phyloP scores from a whole-genome alignment of 2,113 vertebrate species.

The Corythaixoides concolor region DNA sequence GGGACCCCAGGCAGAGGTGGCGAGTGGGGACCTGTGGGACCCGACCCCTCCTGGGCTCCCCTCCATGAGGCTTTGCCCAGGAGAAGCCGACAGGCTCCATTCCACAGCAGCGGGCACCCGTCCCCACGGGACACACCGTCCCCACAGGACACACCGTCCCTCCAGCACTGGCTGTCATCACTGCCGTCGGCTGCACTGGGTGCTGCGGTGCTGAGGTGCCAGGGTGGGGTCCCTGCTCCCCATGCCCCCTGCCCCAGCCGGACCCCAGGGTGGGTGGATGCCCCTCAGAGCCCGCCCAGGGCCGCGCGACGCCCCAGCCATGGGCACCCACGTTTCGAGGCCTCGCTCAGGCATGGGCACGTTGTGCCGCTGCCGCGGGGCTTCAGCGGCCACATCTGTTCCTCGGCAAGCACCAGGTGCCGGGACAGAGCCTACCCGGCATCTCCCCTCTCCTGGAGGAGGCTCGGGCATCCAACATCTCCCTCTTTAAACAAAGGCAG shows the following conservation, averaged over 20 bases:
- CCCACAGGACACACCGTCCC: fast-evolving
- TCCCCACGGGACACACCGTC: fast-evolving
- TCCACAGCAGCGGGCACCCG: fast-evolving
- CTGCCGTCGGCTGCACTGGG: fast-evolving
- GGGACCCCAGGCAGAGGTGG: not conserved
- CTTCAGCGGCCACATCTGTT: not conserved
- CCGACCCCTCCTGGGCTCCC: not conserved
- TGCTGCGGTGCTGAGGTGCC: fast-evolving
- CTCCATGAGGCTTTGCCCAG: not conserved
- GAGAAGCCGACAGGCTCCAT: fast-evolving
- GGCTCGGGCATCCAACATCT: not conserved
- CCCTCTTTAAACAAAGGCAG: not conserved
- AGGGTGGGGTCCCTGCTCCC: fast-evolving
- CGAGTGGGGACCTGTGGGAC: not conserved
- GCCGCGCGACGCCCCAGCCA: fast-evolving
- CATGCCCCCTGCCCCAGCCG: not conserved
- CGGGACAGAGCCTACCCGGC: not conserved
- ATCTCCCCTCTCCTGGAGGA: not conserved
- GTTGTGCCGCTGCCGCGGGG: fast-evolving
- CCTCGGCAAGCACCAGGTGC: fast-evolving
- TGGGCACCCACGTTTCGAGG: fast-evolving
- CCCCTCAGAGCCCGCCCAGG: fast-evolving
- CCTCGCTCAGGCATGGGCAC: not conserved
- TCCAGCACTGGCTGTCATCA: not conserved
- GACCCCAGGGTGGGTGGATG: fast-evolving